Evolutionary conservation across 2,113 vertebrate genomes (phyloP).

Genomic region (Agelaius phoeniceus): DNA sequence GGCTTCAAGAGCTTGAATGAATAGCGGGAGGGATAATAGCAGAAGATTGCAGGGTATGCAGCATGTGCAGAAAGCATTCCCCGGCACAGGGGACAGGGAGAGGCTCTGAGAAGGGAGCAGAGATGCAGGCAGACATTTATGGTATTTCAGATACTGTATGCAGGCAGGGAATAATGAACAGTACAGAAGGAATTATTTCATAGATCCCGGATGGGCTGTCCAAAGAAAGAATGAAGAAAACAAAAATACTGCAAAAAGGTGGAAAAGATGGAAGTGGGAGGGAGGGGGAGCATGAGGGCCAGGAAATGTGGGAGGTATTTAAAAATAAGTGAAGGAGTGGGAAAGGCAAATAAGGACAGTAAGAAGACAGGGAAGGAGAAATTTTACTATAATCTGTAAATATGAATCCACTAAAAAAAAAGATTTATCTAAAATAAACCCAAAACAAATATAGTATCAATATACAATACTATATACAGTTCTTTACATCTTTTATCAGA

Average conservation of each 20-base stretch:
- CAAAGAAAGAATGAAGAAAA: neutral
- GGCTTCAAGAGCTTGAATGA: conserved; percentile 56
- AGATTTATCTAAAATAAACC: neutral
- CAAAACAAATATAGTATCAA: neutral
- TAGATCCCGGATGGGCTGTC: neutral
- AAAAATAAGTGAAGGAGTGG: neutral
- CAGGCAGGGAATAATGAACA: neutral
- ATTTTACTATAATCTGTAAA: neutral
- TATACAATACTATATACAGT: neutral
- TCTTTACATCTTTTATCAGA: neutral
- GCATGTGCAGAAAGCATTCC: neutral
- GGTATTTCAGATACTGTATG: neutral
- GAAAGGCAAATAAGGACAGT: neutral
- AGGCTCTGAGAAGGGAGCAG: neutral
- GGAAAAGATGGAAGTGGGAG: neutral
- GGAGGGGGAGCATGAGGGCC: neutral
- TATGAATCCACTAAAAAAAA: neutral
- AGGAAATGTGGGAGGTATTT: neutral
- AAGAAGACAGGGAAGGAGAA: neutral
- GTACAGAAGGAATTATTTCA: neutral
- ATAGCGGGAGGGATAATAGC: conserved; percentile 34
- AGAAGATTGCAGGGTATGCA: conserved; percentile 57
- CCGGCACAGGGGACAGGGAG: neutral
- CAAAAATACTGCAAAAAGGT: neutral
- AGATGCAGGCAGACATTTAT: neutral